Evolutionary conservation across 1,140 invertebrate genomes (phyloP).

Genomic region (Monomorium pharaonis): DNA sequence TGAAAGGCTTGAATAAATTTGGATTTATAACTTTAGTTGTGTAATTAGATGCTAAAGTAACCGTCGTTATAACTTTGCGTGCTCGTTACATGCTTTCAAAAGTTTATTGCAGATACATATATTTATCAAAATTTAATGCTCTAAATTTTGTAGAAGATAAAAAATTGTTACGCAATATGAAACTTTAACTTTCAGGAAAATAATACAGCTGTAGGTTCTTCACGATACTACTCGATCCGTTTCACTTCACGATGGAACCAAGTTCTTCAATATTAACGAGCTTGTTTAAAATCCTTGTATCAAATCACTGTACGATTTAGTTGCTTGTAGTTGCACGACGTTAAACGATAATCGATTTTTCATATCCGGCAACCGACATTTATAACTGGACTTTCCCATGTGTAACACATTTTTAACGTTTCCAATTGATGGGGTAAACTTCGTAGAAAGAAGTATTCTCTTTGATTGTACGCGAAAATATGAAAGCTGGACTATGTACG

Average conservation of each 20-base stretch:
- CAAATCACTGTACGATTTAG: neutral
- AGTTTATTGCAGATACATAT: neutral
- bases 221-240: neutral
- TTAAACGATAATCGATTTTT: constrained; percentile 38
- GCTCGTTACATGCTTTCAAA: neutral
- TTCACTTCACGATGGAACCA: neutral
- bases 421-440: constrained; percentile 12
- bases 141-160: neutral
- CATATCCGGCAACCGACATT: constrained; percentile 11
- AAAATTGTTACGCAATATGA: neutral
- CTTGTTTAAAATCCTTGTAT: neutral
- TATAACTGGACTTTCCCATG: neutral
- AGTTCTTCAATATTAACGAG: neutral
- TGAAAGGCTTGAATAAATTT: neutral
- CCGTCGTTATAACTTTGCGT: constrained; percentile 7
- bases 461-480: constrained; percentile 24
- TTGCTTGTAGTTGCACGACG: neutral
- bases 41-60: constrained; percentile 1
- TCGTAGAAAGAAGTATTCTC: neutral
- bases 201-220: neutral
- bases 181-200: neutral
- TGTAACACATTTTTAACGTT: constrained; percentile 42
- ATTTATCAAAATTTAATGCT: neutral
- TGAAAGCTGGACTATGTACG: constrained; percentile 15
- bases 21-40: neutral